Evolutionary conservation across 2,888 invertebrate species (phyloP), one percentile per base, ranked within the genome.

Genomic region (Watsonalla cultraria): DNA sequence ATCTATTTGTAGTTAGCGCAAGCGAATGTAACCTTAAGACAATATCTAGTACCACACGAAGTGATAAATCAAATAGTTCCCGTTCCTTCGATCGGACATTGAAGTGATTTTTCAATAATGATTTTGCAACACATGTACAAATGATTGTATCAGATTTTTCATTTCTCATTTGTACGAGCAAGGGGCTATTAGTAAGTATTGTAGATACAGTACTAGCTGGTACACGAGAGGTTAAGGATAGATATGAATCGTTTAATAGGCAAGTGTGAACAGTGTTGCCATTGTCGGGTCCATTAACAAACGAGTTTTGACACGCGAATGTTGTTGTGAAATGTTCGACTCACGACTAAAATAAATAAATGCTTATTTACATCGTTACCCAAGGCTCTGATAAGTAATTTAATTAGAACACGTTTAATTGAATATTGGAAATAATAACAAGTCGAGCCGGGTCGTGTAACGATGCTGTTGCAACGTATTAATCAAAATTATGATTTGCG

Each of bases 261-360:
- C 78, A 80, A 85, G 86, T 87, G 88, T 87, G 85, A 86, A 84
- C 82, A 78, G 69, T 70, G 72, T 72, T 72, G 75, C 81, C 70
- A 85, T 85, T 86, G 83, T 86, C 76, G 72, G 66, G 68, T 70
- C 80, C 78, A 81, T 80, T 84, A 84, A 82, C 82, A 83, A 86
- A 86, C 84, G 76, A 76, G 88, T 87, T 84, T 82, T 82, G 85
- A 83, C 87, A 87, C 84, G 87, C 86, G 82, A 84, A 76, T 71
- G 71, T 70, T 65, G 75, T 88, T 87, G 79, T 84, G 83, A 86
- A 88, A 87, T 72, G 72, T 73, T 71, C 68, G 65, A 66, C 78
- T 81, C 84, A 84, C 84, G 83, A 84, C 80, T 81, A 81, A 82
- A 49, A 84, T 82, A 84, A 84, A 86, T 82, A 85, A 80, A 76